Evolutionary conservation across 2,888 invertebrate species (phyloP).

Genomic region (Ichneumoninae sp.): DNA sequence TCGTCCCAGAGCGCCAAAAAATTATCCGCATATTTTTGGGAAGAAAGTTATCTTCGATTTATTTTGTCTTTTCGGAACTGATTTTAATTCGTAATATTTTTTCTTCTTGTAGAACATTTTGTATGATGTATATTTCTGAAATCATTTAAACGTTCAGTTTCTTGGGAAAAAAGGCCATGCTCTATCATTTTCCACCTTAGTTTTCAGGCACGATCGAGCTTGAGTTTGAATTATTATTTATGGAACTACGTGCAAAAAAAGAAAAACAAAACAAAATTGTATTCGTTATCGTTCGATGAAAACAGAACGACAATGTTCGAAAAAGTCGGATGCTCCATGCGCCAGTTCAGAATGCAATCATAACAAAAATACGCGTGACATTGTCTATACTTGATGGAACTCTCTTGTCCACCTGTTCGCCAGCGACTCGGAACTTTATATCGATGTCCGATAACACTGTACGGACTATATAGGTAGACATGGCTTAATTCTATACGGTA

Average conservation of each 20-base stretch:
- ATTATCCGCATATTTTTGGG: not conserved
- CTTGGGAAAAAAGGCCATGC: too few species aligned
- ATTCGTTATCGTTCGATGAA: not conserved
- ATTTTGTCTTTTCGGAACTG: not conserved
- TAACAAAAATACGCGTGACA: slow-evolving; percentile 8
- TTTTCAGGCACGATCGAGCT: too few species aligned
- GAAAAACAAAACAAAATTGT: not conserved
- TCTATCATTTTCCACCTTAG: too few species aligned
- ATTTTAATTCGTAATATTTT: not conserved
- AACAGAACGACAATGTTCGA: not conserved
- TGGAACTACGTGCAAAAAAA: too few species aligned
- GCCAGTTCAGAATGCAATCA: slow-evolving; percentile 18
- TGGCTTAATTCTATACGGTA: not conserved
- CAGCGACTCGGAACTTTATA: not conserved
- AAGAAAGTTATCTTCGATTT: not conserved
- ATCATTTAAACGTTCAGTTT: too few species aligned
- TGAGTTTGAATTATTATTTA: too few species aligned
- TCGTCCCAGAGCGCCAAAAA: not conserved
- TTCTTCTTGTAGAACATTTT: too few species aligned
- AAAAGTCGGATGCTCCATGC: slow-evolving; percentile 1
- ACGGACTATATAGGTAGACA: not conserved
- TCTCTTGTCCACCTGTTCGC: slow-evolving; percentile 45
- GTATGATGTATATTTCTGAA: too few species aligned
- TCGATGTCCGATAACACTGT: slow-evolving; percentile 40
- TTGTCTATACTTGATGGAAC: slow-evolving; percentile 37